phyloP scores from a whole-genome alignment of 1,140 invertebrate species.

The Diabrotica virgifera region DNA sequence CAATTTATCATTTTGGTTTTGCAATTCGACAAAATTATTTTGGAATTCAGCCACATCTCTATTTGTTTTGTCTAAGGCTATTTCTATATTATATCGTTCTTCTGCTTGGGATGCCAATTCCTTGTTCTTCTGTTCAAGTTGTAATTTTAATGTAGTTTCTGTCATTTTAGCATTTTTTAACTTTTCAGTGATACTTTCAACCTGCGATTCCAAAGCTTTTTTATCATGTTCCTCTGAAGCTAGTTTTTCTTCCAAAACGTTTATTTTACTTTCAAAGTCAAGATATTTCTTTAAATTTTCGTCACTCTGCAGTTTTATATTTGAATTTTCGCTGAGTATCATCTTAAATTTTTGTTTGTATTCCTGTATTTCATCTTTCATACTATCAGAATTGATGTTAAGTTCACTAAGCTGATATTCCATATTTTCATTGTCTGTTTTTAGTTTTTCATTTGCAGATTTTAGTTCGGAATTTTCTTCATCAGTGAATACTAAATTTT shows the following conservation, averaged over 20 bases:
- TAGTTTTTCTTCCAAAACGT: constrained; percentile 35
- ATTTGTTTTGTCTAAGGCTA: constrained; percentile 24
- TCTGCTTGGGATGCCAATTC: constrained; percentile 31
- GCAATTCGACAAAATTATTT: constrained; percentile 28
- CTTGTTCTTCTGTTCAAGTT: constrained; percentile 38
- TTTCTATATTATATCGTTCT: constrained; percentile 30
- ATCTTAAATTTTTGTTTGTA: constrained; percentile 43
- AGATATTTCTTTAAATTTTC: constrained; percentile 42
- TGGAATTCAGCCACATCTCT: constrained; percentile 25
- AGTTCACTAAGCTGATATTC: constrained; percentile 47
- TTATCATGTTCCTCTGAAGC: constrained; percentile 33
- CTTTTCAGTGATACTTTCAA: constrained; percentile 36
- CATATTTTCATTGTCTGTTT: constrained; percentile 51
- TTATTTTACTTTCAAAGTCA: constrained; percentile 36
- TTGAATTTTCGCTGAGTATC: constrained; percentile 42
- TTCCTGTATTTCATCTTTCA: constrained; percentile 45
- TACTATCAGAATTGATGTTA: constrained; percentile 38
- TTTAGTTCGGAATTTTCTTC: constrained; percentile 41
- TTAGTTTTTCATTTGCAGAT: constrained; percentile 45
- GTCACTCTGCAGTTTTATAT: constrained; percentile 38
- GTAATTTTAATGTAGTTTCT: constrained; percentile 40
- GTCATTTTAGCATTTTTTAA: constrained; percentile 39
- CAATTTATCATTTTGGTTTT: constrained; percentile 26
- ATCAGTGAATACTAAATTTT: constrained; percentile 32
- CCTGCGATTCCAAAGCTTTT: constrained; percentile 32